Evolutionary conservation across 2,888 invertebrate genomes (phyloP), one percentile per base, ranked within the genome.

Genomic region (Pelosia muscerda): DNA sequence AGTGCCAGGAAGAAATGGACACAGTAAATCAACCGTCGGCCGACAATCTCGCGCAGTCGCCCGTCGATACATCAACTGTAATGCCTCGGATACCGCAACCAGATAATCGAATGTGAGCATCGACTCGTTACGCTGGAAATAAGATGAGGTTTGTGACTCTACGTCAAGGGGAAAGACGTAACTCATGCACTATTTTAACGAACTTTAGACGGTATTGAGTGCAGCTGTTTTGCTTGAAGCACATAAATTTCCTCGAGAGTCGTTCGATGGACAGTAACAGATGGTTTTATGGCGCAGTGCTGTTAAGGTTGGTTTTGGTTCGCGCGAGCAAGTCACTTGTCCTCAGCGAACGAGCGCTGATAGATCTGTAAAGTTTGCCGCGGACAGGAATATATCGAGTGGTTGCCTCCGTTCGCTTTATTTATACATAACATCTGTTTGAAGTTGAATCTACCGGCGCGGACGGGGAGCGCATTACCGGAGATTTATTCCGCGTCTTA

Each of bases 401-500:
- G 93, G 93, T 90, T 93, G 94, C 94, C 94, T 94, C 94, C 90
- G 94, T 94, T 93, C 92, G 92, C 93, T 94, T 95, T 94, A 95
- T 95, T 94, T 94, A 94, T 94, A 94, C 91, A 92, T 92, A 94
- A 93, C 94, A 94, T 94, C 94, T 95, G 94, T 95, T 94, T 93
- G 94, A 93, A 94, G 94, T 92, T 88, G 93, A 92, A 92, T 93
- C 93, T 92, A 93, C 93, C 92, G 93, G 92, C 92, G 93, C 88
- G 91, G 92, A 92, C 93, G 92, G 91, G 89, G 92, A 91, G 93
- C 92, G 91, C 94, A 94, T 94, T 94, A 93, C 94, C 86, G 89
- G 91, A 94, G 94, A 94, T 95, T 95, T 95, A 95, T 95, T 91
- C 92, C 89, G 92, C 93, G 95, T 94, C 95, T 95, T 95, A 95